Evolutionary conservation across 2,888 invertebrate species (phyloP).

Genomic region (Monoplex corrugatus): DNA sequence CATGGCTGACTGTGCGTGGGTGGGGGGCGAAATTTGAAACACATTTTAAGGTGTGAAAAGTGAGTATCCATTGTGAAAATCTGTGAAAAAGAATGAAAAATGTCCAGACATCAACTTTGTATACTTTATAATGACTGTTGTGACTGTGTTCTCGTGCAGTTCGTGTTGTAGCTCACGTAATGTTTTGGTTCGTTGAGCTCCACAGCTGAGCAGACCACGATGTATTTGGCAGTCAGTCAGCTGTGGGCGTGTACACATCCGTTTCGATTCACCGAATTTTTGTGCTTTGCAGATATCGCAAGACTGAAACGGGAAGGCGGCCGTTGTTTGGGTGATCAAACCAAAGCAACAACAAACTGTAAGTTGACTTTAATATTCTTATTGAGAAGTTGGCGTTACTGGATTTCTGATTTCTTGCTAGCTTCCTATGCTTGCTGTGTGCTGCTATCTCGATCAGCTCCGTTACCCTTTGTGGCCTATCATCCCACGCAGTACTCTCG

Average conservation of each 20-base stretch:
- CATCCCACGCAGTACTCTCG: background rate
- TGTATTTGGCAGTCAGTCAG: background rate
- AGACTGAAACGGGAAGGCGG: background rate
- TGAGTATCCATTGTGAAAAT: conserved; percentile 8
- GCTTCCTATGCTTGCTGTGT: no score
- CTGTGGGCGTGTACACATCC: conserved; percentile 22
- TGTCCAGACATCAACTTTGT: background rate
- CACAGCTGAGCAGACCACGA: conserved; percentile 12
- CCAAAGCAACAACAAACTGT: background rate
- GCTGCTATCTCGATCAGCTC: background rate
- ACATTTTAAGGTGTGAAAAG: conserved; percentile 29
- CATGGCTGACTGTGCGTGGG: conserved; percentile 57
- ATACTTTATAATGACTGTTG: conserved; percentile 11
- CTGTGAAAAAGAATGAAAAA: background rate
- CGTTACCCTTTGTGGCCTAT: background rate
- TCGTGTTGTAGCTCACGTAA: background rate
- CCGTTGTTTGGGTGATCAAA: background rate
- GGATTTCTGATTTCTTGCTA: no score
- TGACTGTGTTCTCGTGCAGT: background rate
- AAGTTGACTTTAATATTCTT: conserved; percentile 28
- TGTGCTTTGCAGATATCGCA: conserved; percentile 25
- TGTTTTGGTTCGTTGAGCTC: conserved; percentile 15
- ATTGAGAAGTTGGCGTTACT: no score
- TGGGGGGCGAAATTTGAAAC: conserved; percentile 57
- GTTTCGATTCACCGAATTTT: background rate